Evolutionary conservation across 2,113 vertebrate genomes (phyloP).

Genomic region (Glaucomys volans): DNA sequence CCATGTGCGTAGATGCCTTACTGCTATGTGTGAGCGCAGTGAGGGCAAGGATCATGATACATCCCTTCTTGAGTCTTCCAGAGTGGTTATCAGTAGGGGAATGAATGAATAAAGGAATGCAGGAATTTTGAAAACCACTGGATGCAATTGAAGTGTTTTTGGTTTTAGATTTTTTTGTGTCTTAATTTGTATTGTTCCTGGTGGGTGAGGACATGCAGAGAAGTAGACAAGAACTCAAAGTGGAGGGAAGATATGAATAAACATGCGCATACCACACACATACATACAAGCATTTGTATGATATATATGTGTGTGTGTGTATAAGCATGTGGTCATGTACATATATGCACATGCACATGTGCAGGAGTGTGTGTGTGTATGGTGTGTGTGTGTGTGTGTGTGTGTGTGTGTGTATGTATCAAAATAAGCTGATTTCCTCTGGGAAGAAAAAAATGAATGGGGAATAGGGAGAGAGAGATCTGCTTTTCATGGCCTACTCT

Average conservation of each 20-base stretch:
- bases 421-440: neutral
- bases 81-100: neutral
- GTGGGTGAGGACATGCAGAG: neutral
- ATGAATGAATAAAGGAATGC: neutral
- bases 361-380: too few relatives aligned
- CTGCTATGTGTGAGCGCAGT: neutral
- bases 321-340: neutral
- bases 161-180: neutral
- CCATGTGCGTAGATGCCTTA: neutral
- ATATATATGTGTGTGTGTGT: neutral
- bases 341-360: neutral
- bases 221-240: neutral
- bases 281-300: neutral
- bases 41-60: neutral
- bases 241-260: neutral
- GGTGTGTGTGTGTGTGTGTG: too few relatives aligned
- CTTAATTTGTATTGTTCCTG: constrained; percentile 26
- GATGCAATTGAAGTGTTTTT: neutral
- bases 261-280: neutral
- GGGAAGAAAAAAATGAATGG: neutral
- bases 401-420: neutral
- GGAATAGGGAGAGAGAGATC: neutral
- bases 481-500: neutral
- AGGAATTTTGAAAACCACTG: neutral
- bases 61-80: neutral